Evolutionary conservation across 2,888 invertebrate species (phyloP), one percentile per base, ranked within the genome.

Genomic region (Operophtera brumata): DNA sequence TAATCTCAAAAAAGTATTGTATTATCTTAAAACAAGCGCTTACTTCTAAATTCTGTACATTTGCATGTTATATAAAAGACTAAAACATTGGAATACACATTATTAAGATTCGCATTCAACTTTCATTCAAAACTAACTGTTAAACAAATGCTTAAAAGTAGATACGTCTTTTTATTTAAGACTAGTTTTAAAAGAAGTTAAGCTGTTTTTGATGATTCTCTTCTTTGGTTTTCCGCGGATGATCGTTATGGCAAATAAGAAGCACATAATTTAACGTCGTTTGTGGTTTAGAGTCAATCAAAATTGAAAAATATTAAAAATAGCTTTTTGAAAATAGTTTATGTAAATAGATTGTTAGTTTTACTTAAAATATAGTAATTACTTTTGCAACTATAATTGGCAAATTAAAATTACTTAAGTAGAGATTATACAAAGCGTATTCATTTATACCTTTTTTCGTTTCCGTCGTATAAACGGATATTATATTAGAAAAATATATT

Each of bases 191-290:
- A 53, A 62, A 61, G 57, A 61, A 61, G 62, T 56, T 54, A 56
- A 61, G 61, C 43, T 47, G 55, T 47, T 55, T 54, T 54, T 57
- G 47, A 60, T 60, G 55, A 60, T 61, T 63, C 55, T 65, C 58
- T 65, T 78, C 77, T 78, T 78, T 80, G 78, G 78, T 78, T 75
- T 72, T 64, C 71, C 69, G 69, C 43, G 52, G 46, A 39, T 47
- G 37, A 44, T 14, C 35, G 40, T 51, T 59, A 63, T 63, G 63
- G 63, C 61, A 55, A 54, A 11, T 1, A 36, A 3, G 13, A 3
- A 36, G 7, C n/a, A n/a, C 11, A n/a, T 34, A 2, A 11, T 32
- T 32, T 32, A 10, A n/a, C n/a, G 32, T 32, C 32, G 11, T 6
- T 11, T 11, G 20, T 11, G 11, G n/a, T 10, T n/a, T 34, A 3